These are phyloP conservation scores for Dromas ardeola DNA, from an alignment of 2,113 vertebrate genomes.

Conservation along the genomic window DNA sequence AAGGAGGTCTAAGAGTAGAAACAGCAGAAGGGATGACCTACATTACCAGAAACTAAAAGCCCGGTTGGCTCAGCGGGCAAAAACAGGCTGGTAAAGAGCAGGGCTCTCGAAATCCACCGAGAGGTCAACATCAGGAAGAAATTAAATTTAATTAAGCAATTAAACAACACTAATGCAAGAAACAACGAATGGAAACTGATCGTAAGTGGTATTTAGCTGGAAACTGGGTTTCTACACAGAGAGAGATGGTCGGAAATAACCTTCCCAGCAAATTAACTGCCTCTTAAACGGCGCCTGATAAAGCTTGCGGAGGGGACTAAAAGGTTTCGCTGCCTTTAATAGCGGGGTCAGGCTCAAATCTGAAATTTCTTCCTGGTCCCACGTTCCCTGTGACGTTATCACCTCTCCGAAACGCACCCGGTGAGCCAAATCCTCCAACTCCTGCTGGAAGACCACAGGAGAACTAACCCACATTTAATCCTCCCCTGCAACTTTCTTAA, in stretches of 20 bases:
- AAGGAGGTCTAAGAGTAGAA: background rate
- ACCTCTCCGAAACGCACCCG: background rate
- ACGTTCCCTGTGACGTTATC: background rate
- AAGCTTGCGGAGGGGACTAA: background rate
- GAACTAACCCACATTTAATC: background rate
- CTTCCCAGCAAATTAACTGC: background rate
- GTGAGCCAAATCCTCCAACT: background rate
- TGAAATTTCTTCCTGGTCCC: background rate
- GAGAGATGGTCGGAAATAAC: background rate
- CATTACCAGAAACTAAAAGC: background rate
- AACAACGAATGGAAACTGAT: rapidly evolving
- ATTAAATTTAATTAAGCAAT: background rate
- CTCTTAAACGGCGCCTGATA: background rate
- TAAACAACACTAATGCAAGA: background rate
- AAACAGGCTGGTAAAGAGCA: background rate
- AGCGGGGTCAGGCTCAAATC: background rate
- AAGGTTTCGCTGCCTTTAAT: background rate
- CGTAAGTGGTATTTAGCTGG: background rate
- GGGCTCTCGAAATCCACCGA: background rate
- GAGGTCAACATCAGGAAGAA: background rate
- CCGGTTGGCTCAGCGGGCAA: background rate
- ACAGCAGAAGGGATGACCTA: background rate
- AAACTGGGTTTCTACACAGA: background rate
- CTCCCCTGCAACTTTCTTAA: background rate
- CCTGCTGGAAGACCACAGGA: background rate